Evolutionary conservation across 2,113 vertebrate genomes (phyloP), one percentile per base, ranked within the genome.

Genomic region (Siphamia tubifer): DNA sequence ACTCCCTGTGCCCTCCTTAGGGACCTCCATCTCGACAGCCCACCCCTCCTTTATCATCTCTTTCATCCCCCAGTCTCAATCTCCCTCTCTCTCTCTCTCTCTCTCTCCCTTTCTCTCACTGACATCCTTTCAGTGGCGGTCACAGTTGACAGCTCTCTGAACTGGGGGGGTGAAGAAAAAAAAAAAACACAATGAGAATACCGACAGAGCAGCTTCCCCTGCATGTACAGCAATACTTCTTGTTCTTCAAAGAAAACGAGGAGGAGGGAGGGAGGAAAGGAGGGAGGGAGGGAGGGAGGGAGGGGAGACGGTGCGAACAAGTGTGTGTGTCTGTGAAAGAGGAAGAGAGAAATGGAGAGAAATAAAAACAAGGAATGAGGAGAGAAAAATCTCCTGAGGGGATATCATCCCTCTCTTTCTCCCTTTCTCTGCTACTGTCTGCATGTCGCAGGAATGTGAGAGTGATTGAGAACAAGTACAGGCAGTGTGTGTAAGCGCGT

Each of bases 111-210:
- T n/a, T n/a, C n/a, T 47, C 65, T 76, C 9, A 8, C 70, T 77
- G 77, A 81, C 82, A 86, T 85, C 71, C 71, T 83, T 86, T 84
- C 77, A 88, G 75, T 68, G 54, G 77, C 68, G 81, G 83, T 88
- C 86, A 86, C 86, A 86, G 75, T 61, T 70, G 81, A 82, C 86
- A 81, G 81, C 81, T 82, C 74, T 78, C 83, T 78, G 73, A 80
- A 75, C 66, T 25, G 6, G 53, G 65, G 64, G 42, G 54, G 21
- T 38, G 10, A 9, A 21, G 27, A 34, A 57, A 51, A 55, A 32
- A 35, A 51, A 42, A 38, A 39, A 55, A 49, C 39, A 76, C 53
- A 81, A 77, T 69, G 58, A 82, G 51, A 74, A 74, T 72, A 72
- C 48, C 19, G 61, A 79, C 69, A 9, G 73, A 84, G 81, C 70